Evolutionary conservation across 2,797 vertebrate species (phyloP).

Genomic region (Hozukius guyotensis): DNA sequence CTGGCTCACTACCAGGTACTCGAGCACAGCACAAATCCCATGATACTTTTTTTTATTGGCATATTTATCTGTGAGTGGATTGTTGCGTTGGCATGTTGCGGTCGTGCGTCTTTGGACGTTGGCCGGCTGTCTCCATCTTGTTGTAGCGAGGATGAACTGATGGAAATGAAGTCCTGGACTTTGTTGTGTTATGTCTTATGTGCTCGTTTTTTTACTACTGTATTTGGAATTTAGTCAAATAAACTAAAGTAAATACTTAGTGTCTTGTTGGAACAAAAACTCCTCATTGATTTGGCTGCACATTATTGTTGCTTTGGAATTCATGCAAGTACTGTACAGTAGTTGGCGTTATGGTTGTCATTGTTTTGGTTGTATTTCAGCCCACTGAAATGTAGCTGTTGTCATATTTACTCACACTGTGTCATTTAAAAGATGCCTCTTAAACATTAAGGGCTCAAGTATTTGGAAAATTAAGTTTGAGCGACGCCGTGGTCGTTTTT

Average conservation of each 20-base stretch:
- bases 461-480: not conserved
- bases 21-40: not conserved
- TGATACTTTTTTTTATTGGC: not conserved
- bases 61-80: not conserved
- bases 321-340: not conserved
- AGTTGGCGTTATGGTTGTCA: not conserved
- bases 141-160: not conserved
- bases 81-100: not conserved
- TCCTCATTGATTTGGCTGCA: not conserved
- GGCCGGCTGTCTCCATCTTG: rapidly evolving
- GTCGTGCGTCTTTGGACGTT: not conserved
- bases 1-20: conserved; percentile 95
- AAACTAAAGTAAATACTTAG: not conserved
- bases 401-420: not conserved
- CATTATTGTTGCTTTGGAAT: not conserved
- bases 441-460: not conserved
- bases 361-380: not conserved
- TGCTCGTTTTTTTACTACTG: not conserved
- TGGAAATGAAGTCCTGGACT: not conserved
- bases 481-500: not conserved
- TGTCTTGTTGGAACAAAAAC: not conserved
- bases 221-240: not conserved
- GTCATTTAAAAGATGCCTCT: not conserved
- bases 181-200: not conserved
- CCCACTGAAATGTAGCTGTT: not conserved